A percentile compares a stretch with the other conserved stretches of the same genome.
These are phyloP conservation scores for Phoxinus phoxinus DNA, from an alignment of 2,113 vertebrate genomes.

Conservation along the genomic window DNA sequence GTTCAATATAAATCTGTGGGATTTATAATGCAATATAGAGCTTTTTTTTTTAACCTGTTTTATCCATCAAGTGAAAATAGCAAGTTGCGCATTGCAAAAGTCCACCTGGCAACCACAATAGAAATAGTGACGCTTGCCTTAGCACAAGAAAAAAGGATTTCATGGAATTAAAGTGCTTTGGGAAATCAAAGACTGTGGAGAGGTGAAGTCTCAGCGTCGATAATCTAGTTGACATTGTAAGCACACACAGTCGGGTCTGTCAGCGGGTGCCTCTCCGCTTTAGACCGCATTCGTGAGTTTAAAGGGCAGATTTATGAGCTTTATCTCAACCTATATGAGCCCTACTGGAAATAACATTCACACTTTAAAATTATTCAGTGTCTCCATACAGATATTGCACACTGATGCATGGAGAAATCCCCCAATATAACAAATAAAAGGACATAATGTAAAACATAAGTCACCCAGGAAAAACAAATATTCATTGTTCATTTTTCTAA, in stretches of 20 bases:
- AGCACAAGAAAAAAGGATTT: neutral
- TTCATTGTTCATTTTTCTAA: neutral
- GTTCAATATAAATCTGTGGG: neutral
- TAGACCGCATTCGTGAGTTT: neutral
- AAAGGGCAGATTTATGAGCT: neutral
- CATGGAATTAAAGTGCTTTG: constrained; percentile 6
- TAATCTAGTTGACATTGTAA: neutral
- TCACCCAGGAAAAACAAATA: neutral
- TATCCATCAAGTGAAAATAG: neutral
- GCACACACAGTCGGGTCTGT: neutral
- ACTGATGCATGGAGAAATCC: neutral
- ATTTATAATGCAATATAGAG: too few species aligned
- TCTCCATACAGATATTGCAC: neutral
- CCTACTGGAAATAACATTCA: neutral
- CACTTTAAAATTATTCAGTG: neutral
- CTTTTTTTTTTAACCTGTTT: neutral
- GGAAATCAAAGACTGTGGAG: constrained; percentile 17
- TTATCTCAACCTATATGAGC: neutral
- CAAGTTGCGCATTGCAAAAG: neutral
- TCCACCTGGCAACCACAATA: neutral
- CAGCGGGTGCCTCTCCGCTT: neutral
- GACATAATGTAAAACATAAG: neutral
- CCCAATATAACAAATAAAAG: neutral
- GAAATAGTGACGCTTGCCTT: neutral
- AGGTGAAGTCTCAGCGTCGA: neutral